Conservation (phyloP, 53 echinoderm and acorn worm genomes). For the Mesocentrotus franciscanus region DNA sequence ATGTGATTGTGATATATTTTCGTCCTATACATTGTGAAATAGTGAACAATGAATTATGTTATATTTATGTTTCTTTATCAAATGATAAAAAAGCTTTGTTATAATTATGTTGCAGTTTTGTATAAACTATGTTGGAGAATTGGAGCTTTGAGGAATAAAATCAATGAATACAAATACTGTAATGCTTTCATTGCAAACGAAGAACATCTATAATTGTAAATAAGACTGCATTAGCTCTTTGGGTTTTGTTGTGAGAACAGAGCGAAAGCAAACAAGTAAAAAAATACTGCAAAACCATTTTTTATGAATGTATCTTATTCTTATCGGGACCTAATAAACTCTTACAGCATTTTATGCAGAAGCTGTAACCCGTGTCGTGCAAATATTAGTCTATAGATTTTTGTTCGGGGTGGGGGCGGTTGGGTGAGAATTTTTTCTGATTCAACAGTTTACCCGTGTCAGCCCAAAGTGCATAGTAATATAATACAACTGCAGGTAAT, state of each 20-base stretch:
- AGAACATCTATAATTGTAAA: background rate
- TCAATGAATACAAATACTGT: background rate
- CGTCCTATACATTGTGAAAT: too few species aligned
- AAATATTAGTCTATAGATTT: background rate
- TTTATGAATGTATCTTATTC: background rate
- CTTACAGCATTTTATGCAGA: background rate
- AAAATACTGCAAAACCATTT: background rate
- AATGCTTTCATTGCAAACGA: background rate
- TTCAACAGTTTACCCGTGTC: background rate
- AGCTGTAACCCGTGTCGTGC: background rate
- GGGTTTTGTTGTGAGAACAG: background rate
- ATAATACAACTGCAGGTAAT: background rate
- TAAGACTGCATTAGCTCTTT: background rate
- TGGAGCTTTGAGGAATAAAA: background rate
- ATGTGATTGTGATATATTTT: too few species aligned
- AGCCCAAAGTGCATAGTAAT: background rate
- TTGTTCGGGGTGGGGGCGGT: background rate
- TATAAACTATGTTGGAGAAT: too few species aligned
- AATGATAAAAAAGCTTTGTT: too few species aligned
- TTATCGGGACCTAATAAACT: background rate
- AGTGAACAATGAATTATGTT: background rate
- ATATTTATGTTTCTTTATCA: too few species aligned
- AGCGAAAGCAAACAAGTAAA: background rate
- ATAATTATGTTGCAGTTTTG: too few species aligned
- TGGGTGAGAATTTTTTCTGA: background rate